These are phyloP conservation scores for Trigoniulus corallinus DNA, from an alignment of 1,140 invertebrate genomes.

Conservation along the genomic window DNA sequence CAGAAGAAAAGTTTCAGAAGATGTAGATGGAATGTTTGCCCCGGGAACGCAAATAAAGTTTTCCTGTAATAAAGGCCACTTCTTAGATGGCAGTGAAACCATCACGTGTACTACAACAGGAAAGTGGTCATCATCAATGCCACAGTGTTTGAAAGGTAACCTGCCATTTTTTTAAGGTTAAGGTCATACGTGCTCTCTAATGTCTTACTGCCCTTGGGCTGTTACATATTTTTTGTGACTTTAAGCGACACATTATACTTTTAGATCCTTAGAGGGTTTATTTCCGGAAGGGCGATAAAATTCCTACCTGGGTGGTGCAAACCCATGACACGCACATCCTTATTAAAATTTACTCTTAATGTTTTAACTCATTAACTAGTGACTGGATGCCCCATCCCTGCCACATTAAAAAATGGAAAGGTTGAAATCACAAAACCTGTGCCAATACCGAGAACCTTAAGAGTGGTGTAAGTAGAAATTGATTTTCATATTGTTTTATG, in stretches of 20 bases:
- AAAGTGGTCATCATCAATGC: background rate
- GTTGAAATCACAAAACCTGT: background rate
- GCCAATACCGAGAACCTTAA: background rate
- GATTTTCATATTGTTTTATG: background rate
- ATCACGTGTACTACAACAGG: background rate
- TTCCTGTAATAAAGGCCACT: background rate
- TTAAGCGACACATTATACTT: no score
- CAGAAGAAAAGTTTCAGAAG: background rate
- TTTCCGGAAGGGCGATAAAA: no score
- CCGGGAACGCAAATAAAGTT: background rate
- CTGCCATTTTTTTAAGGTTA: no score
- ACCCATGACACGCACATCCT: no score
- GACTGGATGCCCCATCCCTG: background rate
- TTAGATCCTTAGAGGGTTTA: no score
- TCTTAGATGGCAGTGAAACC: background rate
- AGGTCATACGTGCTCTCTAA: no score
- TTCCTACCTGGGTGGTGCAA: no score
- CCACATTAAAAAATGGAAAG: background rate
- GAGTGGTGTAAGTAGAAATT: background rate
- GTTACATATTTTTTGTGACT: no score
- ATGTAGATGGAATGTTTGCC: background rate
- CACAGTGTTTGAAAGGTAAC: no score
- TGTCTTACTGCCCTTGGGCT: no score
- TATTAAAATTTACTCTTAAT: no score
- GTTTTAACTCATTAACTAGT: background rate